Conservation (phyloP, 2,888 invertebrate genomes). For the Gonocerus acuteangulatus region DNA sequence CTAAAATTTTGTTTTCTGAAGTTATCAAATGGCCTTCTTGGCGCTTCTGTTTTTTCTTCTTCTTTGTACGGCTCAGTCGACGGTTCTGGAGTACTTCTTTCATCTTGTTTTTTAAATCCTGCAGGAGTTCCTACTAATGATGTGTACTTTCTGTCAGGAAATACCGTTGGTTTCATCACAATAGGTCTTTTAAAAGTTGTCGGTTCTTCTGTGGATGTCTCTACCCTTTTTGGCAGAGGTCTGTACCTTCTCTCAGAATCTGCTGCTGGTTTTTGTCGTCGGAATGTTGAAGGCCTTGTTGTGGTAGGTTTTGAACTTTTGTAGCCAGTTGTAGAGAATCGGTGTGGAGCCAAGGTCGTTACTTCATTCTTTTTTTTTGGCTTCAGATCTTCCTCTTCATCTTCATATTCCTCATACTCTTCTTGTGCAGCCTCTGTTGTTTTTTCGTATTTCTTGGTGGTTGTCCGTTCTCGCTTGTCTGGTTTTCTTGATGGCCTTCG, state of each 20-base stretch:
- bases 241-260: constrained; percentile 12
- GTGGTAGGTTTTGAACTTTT: constrained; percentile 9
- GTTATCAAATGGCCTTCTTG: constrained; percentile 5
- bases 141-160: constrained; percentile 25
- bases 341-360: constrained; percentile 27
- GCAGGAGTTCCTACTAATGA: constrained; percentile 29
- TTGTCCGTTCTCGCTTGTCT: constrained; percentile 12
- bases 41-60: constrained; percentile 8
- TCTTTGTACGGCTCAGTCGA: constrained; percentile 14
- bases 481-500: constrained; percentile 20
- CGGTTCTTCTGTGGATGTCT: constrained; percentile 18
- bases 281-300: constrained; percentile 3
- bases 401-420: constrained; percentile 33
- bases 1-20: constrained; percentile 22
- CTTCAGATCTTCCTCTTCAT: constrained; percentile 20
- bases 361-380: constrained; percentile 1
- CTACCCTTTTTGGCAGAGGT: constrained; percentile 9
- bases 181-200: constrained; percentile 16
- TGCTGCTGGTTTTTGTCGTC: not conserved
- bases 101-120: constrained; percentile 30
- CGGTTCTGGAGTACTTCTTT: constrained; percentile 8
- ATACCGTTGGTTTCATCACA: constrained; percentile 18
- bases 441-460: constrained; percentile 21
- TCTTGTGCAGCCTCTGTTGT: constrained; percentile 22
- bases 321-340: constrained; percentile 26